Base-by-base conservation (phyloP, 2,797 vertebrate species). In the Urocyon cinereoargenteus region DNA sequence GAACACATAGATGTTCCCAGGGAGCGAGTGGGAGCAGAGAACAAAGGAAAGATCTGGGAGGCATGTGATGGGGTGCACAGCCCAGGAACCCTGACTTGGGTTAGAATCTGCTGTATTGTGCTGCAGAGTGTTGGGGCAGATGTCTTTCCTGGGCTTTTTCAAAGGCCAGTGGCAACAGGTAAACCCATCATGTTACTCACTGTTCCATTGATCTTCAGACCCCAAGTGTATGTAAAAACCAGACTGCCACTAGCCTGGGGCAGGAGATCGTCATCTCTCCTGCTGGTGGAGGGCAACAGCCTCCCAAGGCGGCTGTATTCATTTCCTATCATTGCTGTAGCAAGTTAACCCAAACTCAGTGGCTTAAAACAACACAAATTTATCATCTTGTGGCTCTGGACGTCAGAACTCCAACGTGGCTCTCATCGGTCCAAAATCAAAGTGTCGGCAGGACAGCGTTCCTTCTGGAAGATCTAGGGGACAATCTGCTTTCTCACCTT, bases 51-150 rank as follows among this genome's bases (percentile, higher is more conserved):
- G 53, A 22, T 3, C 15, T 4, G 36, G 51, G 31, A 2, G 36
- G 53, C 53, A 4, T 2, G 0, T 9, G 77, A 24, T 3, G 0
- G 5, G 31, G 18, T 26, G 0, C n/a, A 14, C 21, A 28, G 83
- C 40, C 6, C 6, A 2, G 51, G 70, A 4, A 34, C 6, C 1
- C 31, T 2, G 72, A 31, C 81, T 34, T 70, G 2, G 62, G 13
- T 16, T 11, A 10, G 49, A 13, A 0, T 16, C 5, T 0, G 62
- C 18, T 11, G 15, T 2, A 2, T 2, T 12, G 49, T 36, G 28
- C 22, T 8, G 51, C 26, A 8, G 10, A 11, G 8, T 1, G 2
- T 1, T 6, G 28, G 14, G 24, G 15, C 59, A 28, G 45, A 31
- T 40, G 4, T 26, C 26, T 21, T 15, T 26, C 53, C 9, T 40